Percentiles rank a stretch among this genome's conserved stretches.
Evolutionary conservation across 2,113 vertebrate species (phyloP).

Genomic region (Nerophis lumbriciformis): DNA sequence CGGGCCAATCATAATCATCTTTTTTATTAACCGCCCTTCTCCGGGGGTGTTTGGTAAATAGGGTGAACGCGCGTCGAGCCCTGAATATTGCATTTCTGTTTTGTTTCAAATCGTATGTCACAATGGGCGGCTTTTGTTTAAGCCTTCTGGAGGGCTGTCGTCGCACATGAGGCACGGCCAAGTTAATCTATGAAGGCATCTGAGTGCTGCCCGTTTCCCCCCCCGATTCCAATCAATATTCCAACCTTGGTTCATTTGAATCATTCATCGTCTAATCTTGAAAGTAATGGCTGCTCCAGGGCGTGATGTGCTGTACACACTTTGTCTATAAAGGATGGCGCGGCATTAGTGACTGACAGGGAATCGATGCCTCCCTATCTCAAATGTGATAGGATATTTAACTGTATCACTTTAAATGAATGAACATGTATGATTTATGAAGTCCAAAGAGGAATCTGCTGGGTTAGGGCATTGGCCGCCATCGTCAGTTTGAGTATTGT

Average conservation of each 20-base stretch:
- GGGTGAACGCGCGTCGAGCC: slow-evolving; percentile 11
- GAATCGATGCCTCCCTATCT: slow-evolving; percentile 46
- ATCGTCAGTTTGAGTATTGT: not conserved
- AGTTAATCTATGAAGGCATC: slow-evolving; percentile 43
- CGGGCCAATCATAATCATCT: slow-evolving; percentile 33
- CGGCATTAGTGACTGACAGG: slow-evolving; percentile 46
- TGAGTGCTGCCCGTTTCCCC: slow-evolving; percentile 43
- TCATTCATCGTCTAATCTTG: slow-evolving; percentile 64
- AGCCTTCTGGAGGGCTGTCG: slow-evolving; percentile 10
- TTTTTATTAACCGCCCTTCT: slow-evolving; percentile 18
- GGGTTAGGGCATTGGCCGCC: too few relatives aligned
- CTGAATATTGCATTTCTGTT: slow-evolving; percentile 15
- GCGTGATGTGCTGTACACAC: slow-evolving; percentile 36
- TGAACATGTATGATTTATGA: slow-evolving; percentile 41
- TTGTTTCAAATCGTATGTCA: not conserved
- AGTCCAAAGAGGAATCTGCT: slow-evolving; percentile 31
- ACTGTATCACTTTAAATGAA: slow-evolving; percentile 47
- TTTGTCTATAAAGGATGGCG: slow-evolving; percentile 57
- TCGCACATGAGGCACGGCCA: slow-evolving; percentile 41
- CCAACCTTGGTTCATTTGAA: slow-evolving; percentile 59
- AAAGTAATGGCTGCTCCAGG: slow-evolving; percentile 57
- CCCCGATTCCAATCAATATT: slow-evolving; percentile 52
- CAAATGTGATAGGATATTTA: slow-evolving; percentile 50
- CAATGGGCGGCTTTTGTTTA: slow-evolving; percentile 19
- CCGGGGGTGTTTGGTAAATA: slow-evolving; percentile 12